Conservation (phyloP, 2,113 vertebrate genomes). For the Engraulis encrasicolus region DNA sequence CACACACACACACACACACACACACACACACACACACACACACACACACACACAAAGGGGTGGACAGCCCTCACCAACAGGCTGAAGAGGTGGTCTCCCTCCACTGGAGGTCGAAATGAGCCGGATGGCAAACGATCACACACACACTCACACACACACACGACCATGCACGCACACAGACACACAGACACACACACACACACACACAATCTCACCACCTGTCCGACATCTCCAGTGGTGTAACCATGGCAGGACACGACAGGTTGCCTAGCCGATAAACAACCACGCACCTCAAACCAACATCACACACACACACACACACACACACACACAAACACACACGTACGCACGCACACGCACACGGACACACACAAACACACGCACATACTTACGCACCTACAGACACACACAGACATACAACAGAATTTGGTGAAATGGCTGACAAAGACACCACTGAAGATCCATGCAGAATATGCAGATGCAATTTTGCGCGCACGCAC, state of each 20-base stretch:
- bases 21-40: no score
- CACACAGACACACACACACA: no score
- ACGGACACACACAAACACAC: constrained; percentile 39
- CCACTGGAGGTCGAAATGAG: constrained; percentile 83
- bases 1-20: no score
- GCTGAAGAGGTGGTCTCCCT: constrained; percentile 79
- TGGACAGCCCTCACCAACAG: constrained; percentile 63
- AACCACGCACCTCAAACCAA: not conserved
- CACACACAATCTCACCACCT: no score
- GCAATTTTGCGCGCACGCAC: not conserved
- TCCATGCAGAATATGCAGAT: not conserved
- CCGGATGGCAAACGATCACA: constrained; percentile 63
- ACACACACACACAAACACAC: no score
- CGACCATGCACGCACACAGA: no score
- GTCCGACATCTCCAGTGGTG: not conserved
- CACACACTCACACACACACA: no score
- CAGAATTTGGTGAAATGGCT: not conserved
- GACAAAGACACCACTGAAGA: not conserved
- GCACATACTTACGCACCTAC: not conserved
- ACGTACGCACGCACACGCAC: no score
- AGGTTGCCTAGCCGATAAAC: not conserved
- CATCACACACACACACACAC: constrained; percentile 1
- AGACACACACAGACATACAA: no score
- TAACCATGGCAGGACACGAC: not conserved
- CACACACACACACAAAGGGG: no score